Percentiles rank a stretch among this genome's conserved stretches.
phyloP scores from a whole-genome alignment of 37 sponge, comb jelly and placozoan species.

The Crambe crambe region DNA sequence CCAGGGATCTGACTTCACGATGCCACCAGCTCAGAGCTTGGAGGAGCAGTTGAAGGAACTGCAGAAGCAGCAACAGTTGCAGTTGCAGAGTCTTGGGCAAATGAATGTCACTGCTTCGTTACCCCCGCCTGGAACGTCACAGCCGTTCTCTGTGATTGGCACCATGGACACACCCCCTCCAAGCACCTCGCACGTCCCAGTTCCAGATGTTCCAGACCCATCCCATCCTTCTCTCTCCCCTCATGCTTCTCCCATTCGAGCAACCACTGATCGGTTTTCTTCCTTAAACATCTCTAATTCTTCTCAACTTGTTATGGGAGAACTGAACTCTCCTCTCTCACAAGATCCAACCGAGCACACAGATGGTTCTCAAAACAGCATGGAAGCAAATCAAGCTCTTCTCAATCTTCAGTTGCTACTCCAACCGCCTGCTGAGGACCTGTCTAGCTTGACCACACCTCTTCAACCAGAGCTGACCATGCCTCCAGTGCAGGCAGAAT shows the following conservation, averaged over 20 bases:
- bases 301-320: too few relatives aligned
- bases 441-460: neutral
- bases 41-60: constrained; percentile 26
- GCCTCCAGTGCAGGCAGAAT: neutral
- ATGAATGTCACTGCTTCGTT: neutral
- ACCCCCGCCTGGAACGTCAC: neutral
- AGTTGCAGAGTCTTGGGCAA: constrained; percentile 22
- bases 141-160: too few relatives aligned
- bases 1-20: neutral
- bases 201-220: too few relatives aligned
- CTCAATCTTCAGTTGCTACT: constrained; percentile 26
- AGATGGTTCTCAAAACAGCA: neutral
- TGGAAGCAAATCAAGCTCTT: constrained; percentile 1
- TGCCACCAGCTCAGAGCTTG: neutral
- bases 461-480: neutral
- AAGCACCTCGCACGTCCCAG: neutral
- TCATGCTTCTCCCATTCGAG: neutral
- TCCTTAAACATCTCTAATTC: too few relatives aligned
- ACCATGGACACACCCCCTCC: neutral
- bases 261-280: neutral
- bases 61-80: constrained; percentile 17
- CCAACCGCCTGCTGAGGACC: constrained; percentile 8
- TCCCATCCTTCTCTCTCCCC: neutral
- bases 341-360: neutral
- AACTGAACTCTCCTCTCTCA: neutral